Conservation (phyloP, 2,113 vertebrate genomes). For the Brevimyrus niger region DNA sequence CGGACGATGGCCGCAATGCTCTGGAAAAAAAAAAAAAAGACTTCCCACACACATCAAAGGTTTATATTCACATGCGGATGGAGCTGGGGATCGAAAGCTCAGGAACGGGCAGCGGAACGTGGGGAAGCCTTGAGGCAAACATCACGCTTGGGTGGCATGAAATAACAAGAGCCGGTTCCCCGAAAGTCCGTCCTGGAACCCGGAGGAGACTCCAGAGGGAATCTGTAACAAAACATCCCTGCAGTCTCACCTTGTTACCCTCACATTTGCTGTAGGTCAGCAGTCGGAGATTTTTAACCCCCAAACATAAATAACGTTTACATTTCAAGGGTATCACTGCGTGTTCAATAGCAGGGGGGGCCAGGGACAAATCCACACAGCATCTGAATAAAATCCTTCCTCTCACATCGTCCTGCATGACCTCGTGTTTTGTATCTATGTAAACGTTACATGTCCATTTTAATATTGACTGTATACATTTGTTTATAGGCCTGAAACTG, state of each 20-base stretch:
- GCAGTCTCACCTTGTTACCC: background rate
- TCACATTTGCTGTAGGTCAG: background rate
- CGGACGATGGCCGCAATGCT: background rate
- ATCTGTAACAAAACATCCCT: background rate
- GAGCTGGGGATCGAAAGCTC: background rate
- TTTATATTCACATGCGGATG: background rate
- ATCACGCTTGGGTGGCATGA: background rate
- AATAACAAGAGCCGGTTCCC: background rate
- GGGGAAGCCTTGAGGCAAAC: background rate
- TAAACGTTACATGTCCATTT: background rate
- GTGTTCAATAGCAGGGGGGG: background rate
- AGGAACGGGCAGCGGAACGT: background rate
- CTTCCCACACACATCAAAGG: background rate
- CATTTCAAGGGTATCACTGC: background rate
- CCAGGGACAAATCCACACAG: background rate
- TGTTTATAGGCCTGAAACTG: background rate
- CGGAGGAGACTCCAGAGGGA: background rate
- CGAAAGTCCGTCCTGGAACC: background rate
- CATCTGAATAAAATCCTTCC: background rate
- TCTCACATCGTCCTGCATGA: background rate
- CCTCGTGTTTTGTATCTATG: background rate
- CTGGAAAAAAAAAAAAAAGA: background rate
- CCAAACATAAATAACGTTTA: background rate
- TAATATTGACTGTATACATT: background rate
- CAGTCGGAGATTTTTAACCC: background rate